Evolutionary conservation across 2,888 invertebrate species (phyloP), one percentile per base, ranked within the genome.

Genomic region (Gandaritis pyraliata): DNA sequence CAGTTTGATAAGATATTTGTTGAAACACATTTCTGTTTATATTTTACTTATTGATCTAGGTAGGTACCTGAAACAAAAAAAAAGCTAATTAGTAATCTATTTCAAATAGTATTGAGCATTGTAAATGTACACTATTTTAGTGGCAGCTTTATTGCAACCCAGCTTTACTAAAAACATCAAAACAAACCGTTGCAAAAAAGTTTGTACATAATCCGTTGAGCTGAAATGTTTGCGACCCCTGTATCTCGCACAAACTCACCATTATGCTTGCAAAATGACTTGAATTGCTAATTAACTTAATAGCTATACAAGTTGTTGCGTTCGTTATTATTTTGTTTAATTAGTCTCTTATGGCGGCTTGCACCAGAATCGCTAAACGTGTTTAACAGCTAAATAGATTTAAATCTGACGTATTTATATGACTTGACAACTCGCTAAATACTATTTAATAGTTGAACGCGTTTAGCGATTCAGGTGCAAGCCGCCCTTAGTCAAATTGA

Each of bases 1-100:
- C 65, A 89, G 76, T 70, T 86, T 88, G 65, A 90, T 88, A 39
- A 88, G 78, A 66, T 84, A 83, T 83, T 89, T 87, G 75, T 88
- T 86, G 80, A 83, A 87, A 87, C 85, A 87, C 92, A 92, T 92
- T 83, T 88, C 90, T 85, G 73, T 72, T 74, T 69, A 71, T 77
- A 72, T 69, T 58, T 46, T 61, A 23, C 51, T 65, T 56, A 68
- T 62, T 64, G 41, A 64, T 68, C 66, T 45, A 68, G 70, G 70
- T 83, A 67, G 58, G 74, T 84, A 82, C 82, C 89, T 89, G 88
- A 51, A 88, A 83, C 65, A 79, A 75, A 70, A 66, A 64, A 71
- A 62, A 49, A 16, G 2, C 16, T 6, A 41, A 41, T 43, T 3
- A 38, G 38, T n/a, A n/a, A n/a, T 38, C 38, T 5, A 38, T 38